Evolutionary conservation across 1,140 invertebrate species (phyloP).

Genomic region (Hesperophylax magnus): DNA sequence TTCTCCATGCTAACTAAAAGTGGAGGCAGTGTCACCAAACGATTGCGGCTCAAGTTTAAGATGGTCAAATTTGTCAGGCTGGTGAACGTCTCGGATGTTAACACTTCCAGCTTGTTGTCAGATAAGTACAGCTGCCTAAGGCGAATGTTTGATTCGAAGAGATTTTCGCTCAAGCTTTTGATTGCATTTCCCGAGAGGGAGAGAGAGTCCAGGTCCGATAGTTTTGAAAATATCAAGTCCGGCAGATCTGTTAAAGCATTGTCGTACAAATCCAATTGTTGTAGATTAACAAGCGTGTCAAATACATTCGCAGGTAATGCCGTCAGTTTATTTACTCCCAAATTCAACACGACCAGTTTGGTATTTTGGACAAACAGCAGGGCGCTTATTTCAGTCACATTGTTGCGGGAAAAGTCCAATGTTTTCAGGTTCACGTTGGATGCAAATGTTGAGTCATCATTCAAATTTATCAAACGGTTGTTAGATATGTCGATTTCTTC

Average conservation of each 20-base stretch:
- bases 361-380: background rate
- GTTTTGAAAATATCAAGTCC: background rate
- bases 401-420: constrained; percentile 30
- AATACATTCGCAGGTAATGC: constrained; percentile 7
- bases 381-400: background rate
- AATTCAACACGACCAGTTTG: background rate
- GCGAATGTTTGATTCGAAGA: background rate
- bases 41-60: constrained; percentile 23
- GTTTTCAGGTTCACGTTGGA: background rate
- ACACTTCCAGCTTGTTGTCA: constrained; percentile 15
- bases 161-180: background rate
- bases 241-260: constrained; percentile 16
- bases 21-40: background rate
- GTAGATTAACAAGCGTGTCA: constrained; percentile 11
- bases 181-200: background rate
- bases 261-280: background rate
- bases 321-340: background rate
- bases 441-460: background rate
- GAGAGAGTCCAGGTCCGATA: background rate
- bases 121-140: constrained; percentile 4
- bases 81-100: background rate
- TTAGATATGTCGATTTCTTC: constrained; percentile 29
- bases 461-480: constrained; percentile 20
- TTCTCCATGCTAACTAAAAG: background rate
- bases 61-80: background rate